Evolutionary conservation across 2,113 vertebrate genomes (phyloP), one percentile per base, ranked within the genome.

Genomic region (Onychorhynchus coronatus): DNA sequence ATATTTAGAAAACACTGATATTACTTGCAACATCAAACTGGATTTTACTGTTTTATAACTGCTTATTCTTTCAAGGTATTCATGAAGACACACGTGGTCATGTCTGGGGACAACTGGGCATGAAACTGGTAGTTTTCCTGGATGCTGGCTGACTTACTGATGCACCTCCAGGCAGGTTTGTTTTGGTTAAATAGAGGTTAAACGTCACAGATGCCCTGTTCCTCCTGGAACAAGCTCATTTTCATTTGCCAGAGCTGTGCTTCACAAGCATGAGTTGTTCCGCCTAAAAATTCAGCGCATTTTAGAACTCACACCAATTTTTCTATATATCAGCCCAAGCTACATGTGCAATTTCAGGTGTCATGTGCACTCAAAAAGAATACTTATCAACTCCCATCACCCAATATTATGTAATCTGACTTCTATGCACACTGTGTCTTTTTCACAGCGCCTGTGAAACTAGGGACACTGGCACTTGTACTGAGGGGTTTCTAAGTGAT

Each of bases 401-500:
- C 0, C 49, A 70, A 1, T 21, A 80, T 3, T 56, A 56, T 0
- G 0, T 10, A 78, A 70, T 9, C 70, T 77, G 39, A 52, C 27
- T 44, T 7, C 46, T 12, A 1, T 2, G 16, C 16, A 67, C 17
- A n/a, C 21, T 39, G 24, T 47, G 46, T 15, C n/a, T 70, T 79
- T 50, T n/a, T 49, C 21, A 71, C 1, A 79, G 11, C 28, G 37
- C 28, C 50, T 8, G 2, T 58, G 47, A 84, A 87, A 81, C 28
- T 11, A 49, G 12, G 42, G 30, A 83, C 59, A 31, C 46, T 89
- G 44, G 47, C 37, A 52, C 30, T 50, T 31, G 9, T 27, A 31
- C 59, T 37, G 41, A 44, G 24, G 25, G 22, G 80, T 66, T 92
- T 79, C 53, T 22, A 18, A 52, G 35, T 12, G 19, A 37, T 66